phyloP scores from a whole-genome alignment of 2,797 vertebrate genomes.

The Mareca strepera region DNA sequence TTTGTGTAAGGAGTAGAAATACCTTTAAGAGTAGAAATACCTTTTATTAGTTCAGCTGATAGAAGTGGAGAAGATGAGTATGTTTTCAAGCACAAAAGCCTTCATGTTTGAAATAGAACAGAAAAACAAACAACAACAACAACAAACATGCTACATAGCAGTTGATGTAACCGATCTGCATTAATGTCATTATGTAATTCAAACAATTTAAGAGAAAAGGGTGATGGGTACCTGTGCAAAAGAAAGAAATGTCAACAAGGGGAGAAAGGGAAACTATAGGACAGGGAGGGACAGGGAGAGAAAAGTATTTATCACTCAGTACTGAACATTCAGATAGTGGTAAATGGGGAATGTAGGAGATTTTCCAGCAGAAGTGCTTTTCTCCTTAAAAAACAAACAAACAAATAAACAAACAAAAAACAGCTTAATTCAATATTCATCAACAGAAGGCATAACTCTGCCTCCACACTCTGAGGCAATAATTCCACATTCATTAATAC shows the following conservation, averaged over 20 bases:
- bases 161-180: background rate
- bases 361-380: background rate
- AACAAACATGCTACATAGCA: background rate
- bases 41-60: background rate
- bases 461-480: background rate
- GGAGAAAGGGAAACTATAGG: background rate
- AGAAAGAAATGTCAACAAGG: background rate
- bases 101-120: background rate
- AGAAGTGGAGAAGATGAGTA: background rate
- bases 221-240: background rate
- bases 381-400: background rate
- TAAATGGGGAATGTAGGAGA: background rate
- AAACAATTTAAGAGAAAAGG: background rate
- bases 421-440: background rate
- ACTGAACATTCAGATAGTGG: background rate
- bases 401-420: background rate
- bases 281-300: background rate
- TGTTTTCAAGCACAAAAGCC: background rate
- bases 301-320: rapidly evolving
- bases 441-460: background rate
- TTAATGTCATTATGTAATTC: background rate
- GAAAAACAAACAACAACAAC: background rate
- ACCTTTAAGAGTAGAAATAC: background rate
- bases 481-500: background rate
- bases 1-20: background rate